Percentiles rank a stretch among this genome's conserved stretches.
These are phyloP conservation scores for Columba janthina DNA, from an alignment of 2,113 vertebrate genomes.

Conservation along the genomic window DNA sequence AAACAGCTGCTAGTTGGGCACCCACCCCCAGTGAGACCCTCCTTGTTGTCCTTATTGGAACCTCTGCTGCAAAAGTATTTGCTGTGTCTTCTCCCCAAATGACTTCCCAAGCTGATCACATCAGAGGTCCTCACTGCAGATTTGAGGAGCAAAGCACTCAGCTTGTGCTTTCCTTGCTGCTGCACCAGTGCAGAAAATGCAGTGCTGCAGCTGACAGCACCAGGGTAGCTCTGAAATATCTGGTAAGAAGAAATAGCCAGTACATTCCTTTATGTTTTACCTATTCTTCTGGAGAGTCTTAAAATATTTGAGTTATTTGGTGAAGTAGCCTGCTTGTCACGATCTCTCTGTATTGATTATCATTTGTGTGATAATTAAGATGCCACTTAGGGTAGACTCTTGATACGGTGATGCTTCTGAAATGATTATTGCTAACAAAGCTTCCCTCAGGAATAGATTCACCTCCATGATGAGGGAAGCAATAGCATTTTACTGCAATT, in stretches of 20 bases:
- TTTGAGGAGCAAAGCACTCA: neutral
- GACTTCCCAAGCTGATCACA: neutral
- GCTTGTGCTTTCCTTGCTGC: neutral
- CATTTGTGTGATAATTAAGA: neutral
- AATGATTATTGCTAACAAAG: neutral
- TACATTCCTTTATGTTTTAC: neutral
- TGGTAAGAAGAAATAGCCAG: neutral
- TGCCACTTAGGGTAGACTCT: neutral
- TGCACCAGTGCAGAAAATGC: neutral
- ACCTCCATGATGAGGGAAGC: neutral
- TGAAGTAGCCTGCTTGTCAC: neutral
- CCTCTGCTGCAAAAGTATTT: neutral
- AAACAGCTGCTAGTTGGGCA: neutral
- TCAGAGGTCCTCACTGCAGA: neutral
- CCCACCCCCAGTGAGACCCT: neutral
- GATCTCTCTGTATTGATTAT: neutral
- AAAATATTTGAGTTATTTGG: neutral
- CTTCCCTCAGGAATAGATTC: neutral
- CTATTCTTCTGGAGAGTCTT: neutral
- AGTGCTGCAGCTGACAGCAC: neutral
- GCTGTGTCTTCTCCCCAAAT: neutral
- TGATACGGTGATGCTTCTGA: neutral
- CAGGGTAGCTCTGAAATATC: neutral
- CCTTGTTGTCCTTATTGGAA: neutral
- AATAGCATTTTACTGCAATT: accelerated